These are phyloP conservation scores for Suricata suricatta DNA, from an alignment of 2,113 vertebrate genomes.

Conservation along the genomic window DNA sequence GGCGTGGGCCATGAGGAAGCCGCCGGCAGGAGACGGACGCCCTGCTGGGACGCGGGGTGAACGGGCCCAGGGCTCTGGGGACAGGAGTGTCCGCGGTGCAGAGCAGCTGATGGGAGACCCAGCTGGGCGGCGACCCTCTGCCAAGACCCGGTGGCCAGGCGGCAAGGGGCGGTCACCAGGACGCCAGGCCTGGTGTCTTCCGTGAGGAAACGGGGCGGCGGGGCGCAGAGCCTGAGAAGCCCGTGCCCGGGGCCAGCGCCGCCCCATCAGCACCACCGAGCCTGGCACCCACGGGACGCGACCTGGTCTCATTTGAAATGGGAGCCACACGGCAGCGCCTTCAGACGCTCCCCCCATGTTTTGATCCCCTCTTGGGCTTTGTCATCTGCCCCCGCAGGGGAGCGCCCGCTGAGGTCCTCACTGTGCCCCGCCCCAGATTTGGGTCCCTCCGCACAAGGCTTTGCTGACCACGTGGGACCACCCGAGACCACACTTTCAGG, in stretches of 20 bases:
- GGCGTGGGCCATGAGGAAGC: background rate
- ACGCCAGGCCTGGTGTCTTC: background rate
- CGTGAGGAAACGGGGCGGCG: fast-evolving
- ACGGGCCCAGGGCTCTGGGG: fast-evolving
- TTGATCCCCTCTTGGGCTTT: too few relatives aligned
- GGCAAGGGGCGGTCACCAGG: too few relatives aligned
- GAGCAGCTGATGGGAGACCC: background rate
- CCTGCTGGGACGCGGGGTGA: background rate
- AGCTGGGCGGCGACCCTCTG: background rate
- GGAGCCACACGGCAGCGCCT: background rate
- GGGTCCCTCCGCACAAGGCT: background rate
- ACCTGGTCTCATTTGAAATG: background rate
- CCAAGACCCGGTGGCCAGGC: background rate
- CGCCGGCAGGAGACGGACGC: background rate
- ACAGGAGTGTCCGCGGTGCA: too few relatives aligned
- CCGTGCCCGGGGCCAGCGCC: too few relatives aligned
- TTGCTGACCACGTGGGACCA: background rate
- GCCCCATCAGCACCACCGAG: background rate
- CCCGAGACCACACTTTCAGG: background rate
- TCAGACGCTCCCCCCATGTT: too few relatives aligned
- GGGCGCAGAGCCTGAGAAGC: too few relatives aligned
- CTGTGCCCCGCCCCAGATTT: too few relatives aligned
- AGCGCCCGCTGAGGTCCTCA: too few relatives aligned
- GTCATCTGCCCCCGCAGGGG: too few relatives aligned
- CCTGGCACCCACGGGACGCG: fast-evolving